Conservation (phyloP, 2,797 vertebrate genomes). For the Dallia pectoralis region DNA sequence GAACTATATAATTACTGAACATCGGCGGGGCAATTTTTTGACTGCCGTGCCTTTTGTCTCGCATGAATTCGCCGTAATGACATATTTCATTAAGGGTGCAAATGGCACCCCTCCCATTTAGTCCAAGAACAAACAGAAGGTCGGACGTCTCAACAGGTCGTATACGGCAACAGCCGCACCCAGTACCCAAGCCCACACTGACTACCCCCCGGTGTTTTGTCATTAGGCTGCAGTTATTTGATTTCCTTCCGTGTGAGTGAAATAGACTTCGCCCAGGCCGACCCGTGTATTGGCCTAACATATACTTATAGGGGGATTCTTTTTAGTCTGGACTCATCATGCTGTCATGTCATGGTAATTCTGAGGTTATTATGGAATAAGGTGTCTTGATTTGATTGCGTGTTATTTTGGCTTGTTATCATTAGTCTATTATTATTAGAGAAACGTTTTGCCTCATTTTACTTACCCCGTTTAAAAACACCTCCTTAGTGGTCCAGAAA, state of each 20-base stretch:
- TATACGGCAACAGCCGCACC: conserved; percentile 73
- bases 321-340: conserved; percentile 71
- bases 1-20: conserved; percentile 99
- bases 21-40: conserved; percentile 99
- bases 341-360: conserved; percentile 63
- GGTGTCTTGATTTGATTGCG: conserved; percentile 58
- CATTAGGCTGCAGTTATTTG: conserved; percentile 64
- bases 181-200: conserved; percentile 64
- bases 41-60: conserved; percentile 97
- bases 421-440: conserved; percentile 24
- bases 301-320: conserved; percentile 67
- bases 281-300: conserved; percentile 40
- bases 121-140: conserved; percentile 82
- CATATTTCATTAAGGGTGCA: conserved; percentile 99
- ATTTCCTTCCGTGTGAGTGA: conserved; percentile 63
- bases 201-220: conserved; percentile 61
- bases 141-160: conserved; percentile 84
- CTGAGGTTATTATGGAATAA: conserved; percentile 52
- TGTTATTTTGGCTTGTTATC: conserved; percentile 6
- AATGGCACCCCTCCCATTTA: conserved; percentile 88
- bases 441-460: background rate
- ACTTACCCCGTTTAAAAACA: conserved; percentile 3
- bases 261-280: conserved; percentile 59
- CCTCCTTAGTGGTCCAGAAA: background rate
- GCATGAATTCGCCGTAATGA: conserved; percentile 99